A percentile compares a stretch with the other conserved stretches of the same genome.
phyloP scores from a whole-genome alignment of 2,888 invertebrate genomes.

The Ennomos erosarius region DNA sequence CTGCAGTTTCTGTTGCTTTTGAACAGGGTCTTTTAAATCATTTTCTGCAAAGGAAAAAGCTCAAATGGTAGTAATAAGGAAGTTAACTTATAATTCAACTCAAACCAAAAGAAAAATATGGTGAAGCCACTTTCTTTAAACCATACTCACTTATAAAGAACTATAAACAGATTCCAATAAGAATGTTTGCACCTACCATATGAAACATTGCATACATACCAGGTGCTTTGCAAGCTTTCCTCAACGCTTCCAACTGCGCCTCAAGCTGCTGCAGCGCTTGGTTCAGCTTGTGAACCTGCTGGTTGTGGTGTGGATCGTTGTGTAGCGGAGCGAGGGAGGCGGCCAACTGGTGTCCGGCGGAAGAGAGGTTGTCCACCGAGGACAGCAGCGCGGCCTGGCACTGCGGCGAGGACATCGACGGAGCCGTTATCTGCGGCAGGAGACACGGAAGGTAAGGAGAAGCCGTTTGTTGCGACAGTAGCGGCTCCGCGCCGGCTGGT shows the following conservation, averaged over 20 bases:
- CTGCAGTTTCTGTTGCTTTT: slow-evolving; percentile 36
- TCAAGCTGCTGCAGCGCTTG: slow-evolving; percentile 41
- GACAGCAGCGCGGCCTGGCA: slow-evolving; percentile 40
- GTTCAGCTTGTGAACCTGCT: slow-evolving; percentile 29
- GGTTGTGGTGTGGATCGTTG: slow-evolving; percentile 27
- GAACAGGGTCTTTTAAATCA: slow-evolving; percentile 7
- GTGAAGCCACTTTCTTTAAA: too few species aligned
- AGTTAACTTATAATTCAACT: too few species aligned
- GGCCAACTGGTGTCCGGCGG: slow-evolving; percentile 37
- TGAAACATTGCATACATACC: slow-evolving; percentile 14
- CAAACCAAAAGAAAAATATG: too few species aligned
- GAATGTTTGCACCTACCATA: too few species aligned
- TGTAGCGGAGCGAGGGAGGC: slow-evolving; percentile 27
- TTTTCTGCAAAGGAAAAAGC: slow-evolving; percentile 6
- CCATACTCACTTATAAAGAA: too few species aligned
- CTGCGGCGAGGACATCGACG: slow-evolving; percentile 47
- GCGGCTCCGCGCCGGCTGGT: too few species aligned
- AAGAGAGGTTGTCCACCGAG: slow-evolving; percentile 43
- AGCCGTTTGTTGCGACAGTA: too few species aligned
- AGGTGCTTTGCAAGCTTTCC: slow-evolving; percentile 13
- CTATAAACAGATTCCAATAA: too few species aligned
- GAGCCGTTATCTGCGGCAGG: slow-evolving; percentile 47
- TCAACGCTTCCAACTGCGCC: slow-evolving; percentile 18
- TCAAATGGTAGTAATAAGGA: not conserved
- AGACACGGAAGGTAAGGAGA: too few species aligned